Base-by-base conservation (phyloP, 2,113 vertebrate genomes). In the Syngnathus typhle region DNA sequence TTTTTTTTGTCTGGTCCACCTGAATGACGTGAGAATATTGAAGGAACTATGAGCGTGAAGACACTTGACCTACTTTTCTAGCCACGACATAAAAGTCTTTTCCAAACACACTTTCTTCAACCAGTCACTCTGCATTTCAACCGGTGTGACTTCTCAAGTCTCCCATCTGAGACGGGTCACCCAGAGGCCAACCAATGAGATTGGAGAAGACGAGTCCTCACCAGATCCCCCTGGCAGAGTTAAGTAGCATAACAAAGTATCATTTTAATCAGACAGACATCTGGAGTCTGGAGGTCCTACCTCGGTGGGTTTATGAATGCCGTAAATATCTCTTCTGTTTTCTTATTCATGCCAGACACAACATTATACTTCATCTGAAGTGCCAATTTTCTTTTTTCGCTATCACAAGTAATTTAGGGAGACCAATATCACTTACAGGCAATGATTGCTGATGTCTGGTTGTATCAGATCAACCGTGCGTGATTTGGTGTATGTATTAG, bases 181-280 rank as follows among this genome's bases (percentile, higher is more conserved):
- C 47, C 73, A 85, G 74, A 78, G 86, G 87, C 79, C 73, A 71
- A 69, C 77, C 81, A 84, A 87, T 84, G 74, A 55, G 62, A 79
- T 59, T 76, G 65, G 72, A 68, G 38, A 66, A 60, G 79, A 78
- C 62, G 85, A 80, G 68, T 75, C 73, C 74, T 78, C 47, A 52
- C 64, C 77, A 90, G 77, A 77, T 84, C 86, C 77, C 79, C 85
- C 69, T 90, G 85, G 84, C 89, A 92, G 78, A 88, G 79, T 59
- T 71, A 75, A 67, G 75, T 76, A 75, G 71, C 69, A 77, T 73
- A 75, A 83, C 82, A 63, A 73, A 86, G 64, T 75, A 80, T 85
- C 83, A 84, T 86, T 60, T 72, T 85, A 87, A 85, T 85, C 75
- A 84, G 75, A 81, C 61, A 66, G 77, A 87, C 82, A 80, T 88